These are phyloP conservation scores for Chymomyza costata DNA, from an alignment of 1,140 invertebrate species.

Conservation along the genomic window DNA sequence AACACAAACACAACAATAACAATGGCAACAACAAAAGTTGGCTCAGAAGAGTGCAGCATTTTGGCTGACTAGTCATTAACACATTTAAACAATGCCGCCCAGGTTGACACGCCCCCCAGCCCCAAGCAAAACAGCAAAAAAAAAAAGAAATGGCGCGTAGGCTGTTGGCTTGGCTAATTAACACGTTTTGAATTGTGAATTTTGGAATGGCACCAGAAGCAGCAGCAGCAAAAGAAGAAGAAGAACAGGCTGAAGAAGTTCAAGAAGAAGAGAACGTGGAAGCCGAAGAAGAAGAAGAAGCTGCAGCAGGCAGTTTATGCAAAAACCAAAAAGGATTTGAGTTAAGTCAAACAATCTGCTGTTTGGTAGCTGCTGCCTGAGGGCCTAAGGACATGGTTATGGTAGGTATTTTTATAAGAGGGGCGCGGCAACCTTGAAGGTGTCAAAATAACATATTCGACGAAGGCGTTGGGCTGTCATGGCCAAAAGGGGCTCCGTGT, in stretches of 20 bases:
- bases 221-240: too few species aligned
- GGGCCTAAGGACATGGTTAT: neutral
- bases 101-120: too few species aligned
- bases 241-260: neutral
- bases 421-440: constrained; percentile 67
- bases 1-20: neutral
- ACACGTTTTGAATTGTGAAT: constrained; percentile 72
- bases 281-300: neutral
- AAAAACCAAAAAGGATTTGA: too few species aligned
- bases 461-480: neutral
- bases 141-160: neutral
- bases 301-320: too few species aligned
- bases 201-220: constrained; percentile 48
- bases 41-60: neutral
- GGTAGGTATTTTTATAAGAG: constrained; percentile 14
- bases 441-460: constrained; percentile 72
- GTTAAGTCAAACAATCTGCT: constrained; percentile 20
- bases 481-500: constrained; percentile 15
- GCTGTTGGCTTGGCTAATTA: constrained; percentile 47
- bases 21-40: neutral
- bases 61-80: constrained; percentile 54
- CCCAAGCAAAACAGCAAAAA: constrained; percentile 2
- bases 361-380: constrained; percentile 8
- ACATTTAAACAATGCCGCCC: constrained; percentile 58
- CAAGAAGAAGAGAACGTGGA: neutral